Conservation (phyloP, 2,888 invertebrate species). For the Amiota mariae region DNA sequence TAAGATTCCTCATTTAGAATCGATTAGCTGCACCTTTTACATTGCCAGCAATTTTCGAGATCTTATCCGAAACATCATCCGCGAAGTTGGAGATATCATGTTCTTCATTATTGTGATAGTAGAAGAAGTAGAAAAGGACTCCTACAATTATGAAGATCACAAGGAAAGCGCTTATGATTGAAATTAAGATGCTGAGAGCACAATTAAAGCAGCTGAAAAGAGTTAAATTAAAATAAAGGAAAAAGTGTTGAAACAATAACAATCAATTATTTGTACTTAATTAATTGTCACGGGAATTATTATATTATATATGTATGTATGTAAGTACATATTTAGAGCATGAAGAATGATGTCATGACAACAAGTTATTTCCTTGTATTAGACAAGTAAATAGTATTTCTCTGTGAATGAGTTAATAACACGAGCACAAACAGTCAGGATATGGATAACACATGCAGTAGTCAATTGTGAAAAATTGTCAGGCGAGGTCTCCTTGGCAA, state of each 20-base stretch:
- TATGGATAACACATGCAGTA: background rate
- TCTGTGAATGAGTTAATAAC: too few species aligned
- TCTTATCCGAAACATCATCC: conserved; percentile 45
- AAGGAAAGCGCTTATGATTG: conserved; percentile 64
- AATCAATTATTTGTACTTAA: too few species aligned
- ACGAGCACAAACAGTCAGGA: too few species aligned
- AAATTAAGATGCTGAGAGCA: conserved; percentile 63
- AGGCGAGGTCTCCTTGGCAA: too few species aligned
- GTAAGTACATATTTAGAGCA: too few species aligned
- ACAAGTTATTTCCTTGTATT: too few species aligned
- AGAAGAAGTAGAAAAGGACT: conserved; percentile 58
- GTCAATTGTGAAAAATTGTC: background rate
- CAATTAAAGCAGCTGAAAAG: conserved; percentile 64
- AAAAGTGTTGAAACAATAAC: background rate
- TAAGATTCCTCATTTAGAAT: too few species aligned
- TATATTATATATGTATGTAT: too few species aligned
- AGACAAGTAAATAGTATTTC: too few species aligned
- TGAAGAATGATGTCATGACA: too few species aligned
- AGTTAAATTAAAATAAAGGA: background rate
- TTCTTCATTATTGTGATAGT: conserved; percentile 59
- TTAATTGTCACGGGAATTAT: too few species aligned
- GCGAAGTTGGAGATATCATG: conserved; percentile 54
- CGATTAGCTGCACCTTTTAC: conserved; percentile 38
- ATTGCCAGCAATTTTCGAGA: conserved; percentile 46
- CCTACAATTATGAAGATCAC: conserved; percentile 63